Percentiles rank a stretch among this genome's conserved stretches.
Conservation (phyloP, 2,797 vertebrate genomes). For the Gallinago nigripennis region DNA sequence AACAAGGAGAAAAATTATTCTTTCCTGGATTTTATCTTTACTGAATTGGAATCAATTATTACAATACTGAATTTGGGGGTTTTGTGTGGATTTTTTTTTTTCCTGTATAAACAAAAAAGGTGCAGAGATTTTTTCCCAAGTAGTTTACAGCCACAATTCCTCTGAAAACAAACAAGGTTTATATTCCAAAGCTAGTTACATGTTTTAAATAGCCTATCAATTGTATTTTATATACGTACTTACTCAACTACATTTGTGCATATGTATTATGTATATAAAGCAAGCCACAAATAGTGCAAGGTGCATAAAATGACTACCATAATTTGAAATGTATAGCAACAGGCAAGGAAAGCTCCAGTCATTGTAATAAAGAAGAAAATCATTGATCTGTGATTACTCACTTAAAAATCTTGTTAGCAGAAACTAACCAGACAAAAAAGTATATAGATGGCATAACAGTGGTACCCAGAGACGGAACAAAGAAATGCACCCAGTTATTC, state of each 20-base stretch:
- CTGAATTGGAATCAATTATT: background rate
- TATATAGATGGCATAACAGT: background rate
- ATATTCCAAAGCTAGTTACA: background rate
- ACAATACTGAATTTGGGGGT: background rate
- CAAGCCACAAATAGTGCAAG: background rate
- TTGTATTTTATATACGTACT: background rate
- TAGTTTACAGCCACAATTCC: background rate
- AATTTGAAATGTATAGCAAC: background rate
- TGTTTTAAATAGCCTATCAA: background rate
- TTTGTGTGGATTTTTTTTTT: background rate
- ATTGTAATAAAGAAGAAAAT: background rate
- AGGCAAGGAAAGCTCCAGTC: background rate
- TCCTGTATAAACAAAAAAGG: background rate
- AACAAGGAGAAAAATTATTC: background rate
- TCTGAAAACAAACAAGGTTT: background rate
- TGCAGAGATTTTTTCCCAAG: background rate
- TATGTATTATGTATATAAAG: background rate
- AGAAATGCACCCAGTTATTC: constrained; percentile 6
- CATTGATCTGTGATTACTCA: background rate
- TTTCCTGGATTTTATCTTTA: background rate
- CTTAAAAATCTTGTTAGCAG: background rate
- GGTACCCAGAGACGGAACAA: background rate
- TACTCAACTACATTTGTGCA: background rate
- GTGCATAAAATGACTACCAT: background rate
- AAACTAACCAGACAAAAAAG: background rate